Percentiles rank a stretch among this genome's conserved stretches.
These are phyloP conservation scores for Ochropacha duplaris DNA, from an alignment of 2,888 invertebrate species.

Conservation along the genomic window DNA sequence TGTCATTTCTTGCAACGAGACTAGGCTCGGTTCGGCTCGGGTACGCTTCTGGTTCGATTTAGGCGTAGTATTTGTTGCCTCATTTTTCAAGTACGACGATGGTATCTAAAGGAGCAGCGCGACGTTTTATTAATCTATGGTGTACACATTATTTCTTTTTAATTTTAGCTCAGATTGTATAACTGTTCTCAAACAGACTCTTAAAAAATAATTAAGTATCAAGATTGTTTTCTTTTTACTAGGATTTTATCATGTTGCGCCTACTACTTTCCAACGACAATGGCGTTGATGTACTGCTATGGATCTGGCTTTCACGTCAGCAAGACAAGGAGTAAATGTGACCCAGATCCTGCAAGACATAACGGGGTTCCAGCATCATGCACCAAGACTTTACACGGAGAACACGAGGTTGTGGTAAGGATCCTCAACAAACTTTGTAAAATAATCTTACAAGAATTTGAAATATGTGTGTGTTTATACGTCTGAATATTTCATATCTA, in stretches of 20 bases:
- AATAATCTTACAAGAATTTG: background rate
- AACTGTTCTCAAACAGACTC: too few relatives aligned
- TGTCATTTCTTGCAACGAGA: too few relatives aligned
- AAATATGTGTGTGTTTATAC: background rate
- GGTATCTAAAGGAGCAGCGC: too few relatives aligned
- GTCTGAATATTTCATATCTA: too few relatives aligned
- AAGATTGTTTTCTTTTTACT: slow-evolving; percentile 39
- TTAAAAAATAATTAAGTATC: too few relatives aligned
- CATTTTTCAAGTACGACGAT: too few relatives aligned
- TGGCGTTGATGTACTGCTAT: slow-evolving; percentile 96
- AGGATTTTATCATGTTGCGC: slow-evolving; percentile 93
- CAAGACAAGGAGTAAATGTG: slow-evolving; percentile 87
- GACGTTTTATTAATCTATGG: too few relatives aligned
- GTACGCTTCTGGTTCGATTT: too few relatives aligned
- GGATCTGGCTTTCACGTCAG: slow-evolving; percentile 95
- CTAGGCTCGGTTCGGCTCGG: too few relatives aligned
- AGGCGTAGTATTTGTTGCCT: too few relatives aligned
- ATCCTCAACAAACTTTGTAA: too few relatives aligned
- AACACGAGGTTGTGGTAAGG: slow-evolving; percentile 61
- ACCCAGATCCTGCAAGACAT: slow-evolving; percentile 58
- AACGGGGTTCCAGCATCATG: slow-evolving; percentile 70
- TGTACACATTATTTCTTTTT: too few relatives aligned
- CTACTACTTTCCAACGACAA: slow-evolving; percentile 95
- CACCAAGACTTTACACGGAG: slow-evolving; percentile 57
- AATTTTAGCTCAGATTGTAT: background rate